Evolutionary conservation across 1,140 invertebrate species (phyloP), one percentile per base, ranked within the genome.

Genomic region (Tetragnatha versicolor): DNA sequence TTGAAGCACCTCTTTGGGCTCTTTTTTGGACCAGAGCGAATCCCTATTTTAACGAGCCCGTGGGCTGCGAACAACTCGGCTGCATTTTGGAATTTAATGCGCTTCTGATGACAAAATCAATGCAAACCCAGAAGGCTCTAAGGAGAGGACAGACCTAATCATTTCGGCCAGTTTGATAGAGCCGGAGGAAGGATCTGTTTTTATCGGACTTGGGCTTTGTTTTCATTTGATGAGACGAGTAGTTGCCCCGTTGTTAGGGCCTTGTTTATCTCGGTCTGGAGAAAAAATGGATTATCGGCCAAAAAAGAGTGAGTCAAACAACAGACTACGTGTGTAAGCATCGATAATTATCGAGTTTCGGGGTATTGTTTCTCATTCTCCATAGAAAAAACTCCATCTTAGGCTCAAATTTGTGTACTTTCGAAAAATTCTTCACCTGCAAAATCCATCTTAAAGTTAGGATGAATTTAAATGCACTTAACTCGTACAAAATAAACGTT

Each of bases 61-160:
- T n/a, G 55, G 31, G 35, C 55, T 58, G 9, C 55, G 55, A 58
- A 27, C 31, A 33, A 22, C 55, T 33, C 29, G 17, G 55, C n/a
- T n/a, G 61, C 35, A 17, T 25, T 65, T 42, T 65, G n/a, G 61
- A 65, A 42, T 65, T 65, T 42, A 65, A 65, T 42, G 39, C 20
- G 20, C 37, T 58, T 37, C 27, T 65, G 61, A 65, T 65, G 61
- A 65, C 61, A 65, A 65, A 65, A 65, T 65, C 61, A 65, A 65
- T 65, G 39, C 9, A 17, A 42, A 42, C 39, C 7, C 39, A 42
- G 17, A 42, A 42, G 17, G 39, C 7, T 10, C 39, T 10, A 1
- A 42, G 17, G 17, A 42, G 20, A 33, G 12, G 55, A 10, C 3
- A 58, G 31, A 22, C 55, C 55, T 58, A 58, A 58, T 58, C 55